These are phyloP conservation scores for Meandrusa payeni DNA, from an alignment of 2,888 invertebrate genomes.

Conservation along the genomic window DNA sequence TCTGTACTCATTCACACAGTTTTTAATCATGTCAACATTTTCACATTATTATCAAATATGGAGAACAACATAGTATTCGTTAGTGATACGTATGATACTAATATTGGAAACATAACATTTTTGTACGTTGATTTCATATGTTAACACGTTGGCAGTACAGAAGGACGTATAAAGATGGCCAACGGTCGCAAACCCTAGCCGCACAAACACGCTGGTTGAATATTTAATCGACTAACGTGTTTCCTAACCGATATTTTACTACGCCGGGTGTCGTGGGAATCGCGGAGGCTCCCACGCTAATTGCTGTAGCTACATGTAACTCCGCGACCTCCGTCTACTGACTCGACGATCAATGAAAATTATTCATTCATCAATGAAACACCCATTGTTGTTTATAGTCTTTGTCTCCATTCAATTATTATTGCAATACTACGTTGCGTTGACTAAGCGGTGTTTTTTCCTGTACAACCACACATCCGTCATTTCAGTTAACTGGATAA, in stretches of 20 bases:
- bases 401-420: slow-evolving; percentile 15
- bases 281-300: slow-evolving; percentile 65
- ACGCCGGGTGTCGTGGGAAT: slow-evolving; percentile 62
- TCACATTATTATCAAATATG: too few species aligned
- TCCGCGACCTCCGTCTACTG: slow-evolving; percentile 14
- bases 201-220: neutral
- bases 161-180: neutral
- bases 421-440: slow-evolving; percentile 13
- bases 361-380: slow-evolving; percentile 24
- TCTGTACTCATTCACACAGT: too few species aligned
- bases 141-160: neutral
- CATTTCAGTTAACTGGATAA: neutral
- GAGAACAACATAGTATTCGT: too few species aligned
- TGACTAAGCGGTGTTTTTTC: slow-evolving; percentile 7
- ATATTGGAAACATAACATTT: too few species aligned
- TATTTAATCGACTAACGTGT: slow-evolving; percentile 38
- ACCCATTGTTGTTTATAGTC: slow-evolving; percentile 21
- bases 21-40: too few species aligned
- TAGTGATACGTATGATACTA: too few species aligned
- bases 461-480: slow-evolving; percentile 5
- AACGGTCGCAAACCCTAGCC: neutral
- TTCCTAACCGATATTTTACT: slow-evolving; percentile 59
- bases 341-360: slow-evolving; percentile 22
- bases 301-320: slow-evolving; percentile 37
- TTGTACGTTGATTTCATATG: slow-evolving; percentile 23